Percentiles rank a stretch among this genome's conserved stretches.
Conservation (phyloP, 1,140 invertebrate genomes). For the Glomeris maerens region DNA sequence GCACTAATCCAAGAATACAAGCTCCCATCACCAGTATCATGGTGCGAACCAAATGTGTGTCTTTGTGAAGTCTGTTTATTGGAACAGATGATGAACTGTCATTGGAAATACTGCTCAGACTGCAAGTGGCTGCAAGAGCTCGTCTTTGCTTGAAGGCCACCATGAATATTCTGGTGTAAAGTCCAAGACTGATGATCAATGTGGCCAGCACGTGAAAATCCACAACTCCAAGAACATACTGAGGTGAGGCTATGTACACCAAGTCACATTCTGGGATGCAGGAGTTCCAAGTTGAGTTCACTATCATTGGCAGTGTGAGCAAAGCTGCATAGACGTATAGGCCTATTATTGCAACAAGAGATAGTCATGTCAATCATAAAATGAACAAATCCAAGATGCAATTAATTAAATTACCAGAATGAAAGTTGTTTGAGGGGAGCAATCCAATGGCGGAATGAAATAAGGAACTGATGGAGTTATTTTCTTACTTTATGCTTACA, state of each 20-base stretch:
- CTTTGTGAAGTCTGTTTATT: slow-evolving; percentile 13
- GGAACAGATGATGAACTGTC: too few species aligned
- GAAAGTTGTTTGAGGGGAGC: too few species aligned
- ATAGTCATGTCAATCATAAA: too few species aligned
- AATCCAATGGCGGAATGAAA: too few species aligned
- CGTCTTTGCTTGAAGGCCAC: slow-evolving; percentile 19
- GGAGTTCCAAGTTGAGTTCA: neutral
- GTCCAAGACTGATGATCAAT: slow-evolving; percentile 14
- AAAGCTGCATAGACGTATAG: slow-evolving; percentile 19
- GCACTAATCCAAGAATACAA: slow-evolving; percentile 18
- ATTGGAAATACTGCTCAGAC: neutral
- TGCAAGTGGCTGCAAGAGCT: slow-evolving; percentile 14
- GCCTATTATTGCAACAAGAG: neutral
- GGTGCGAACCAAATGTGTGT: slow-evolving; percentile 18
- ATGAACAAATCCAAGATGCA: too few species aligned
- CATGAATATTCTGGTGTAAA: slow-evolving; percentile 19
- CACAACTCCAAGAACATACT: slow-evolving; percentile 15
- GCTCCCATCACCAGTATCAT: slow-evolving; percentile 21
- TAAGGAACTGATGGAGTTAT: too few species aligned
- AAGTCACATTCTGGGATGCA: slow-evolving; percentile 18
- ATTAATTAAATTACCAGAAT: too few species aligned
- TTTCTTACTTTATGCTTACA: too few species aligned
- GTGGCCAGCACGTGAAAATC: slow-evolving; percentile 17
- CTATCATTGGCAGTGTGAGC: slow-evolving; percentile 4
- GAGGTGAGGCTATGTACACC: slow-evolving; percentile 14